These are phyloP conservation scores for Raja brachyura DNA, from an alignment of 2,113 vertebrate species.

Conservation along the genomic window DNA sequence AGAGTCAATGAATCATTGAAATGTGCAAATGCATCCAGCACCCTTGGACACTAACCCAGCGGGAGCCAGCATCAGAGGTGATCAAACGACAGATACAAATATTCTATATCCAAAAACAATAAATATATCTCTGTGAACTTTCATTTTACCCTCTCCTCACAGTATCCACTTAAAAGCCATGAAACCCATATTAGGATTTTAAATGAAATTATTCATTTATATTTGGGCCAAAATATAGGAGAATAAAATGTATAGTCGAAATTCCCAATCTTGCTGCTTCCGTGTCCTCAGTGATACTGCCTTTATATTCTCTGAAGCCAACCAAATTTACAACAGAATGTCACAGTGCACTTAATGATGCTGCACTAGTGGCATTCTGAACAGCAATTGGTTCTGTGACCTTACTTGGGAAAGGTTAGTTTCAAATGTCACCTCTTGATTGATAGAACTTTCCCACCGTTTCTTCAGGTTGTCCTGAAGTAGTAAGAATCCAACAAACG, in stretches of 20 bases:
- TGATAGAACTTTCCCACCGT: conserved; percentile 13
- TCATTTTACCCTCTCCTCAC: background rate
- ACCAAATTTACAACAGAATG: conserved; percentile 3
- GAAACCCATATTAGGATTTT: background rate
- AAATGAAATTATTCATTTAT: background rate
- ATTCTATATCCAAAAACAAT: background rate
- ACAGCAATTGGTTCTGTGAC: conserved; percentile 27
- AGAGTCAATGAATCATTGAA: too few species aligned
- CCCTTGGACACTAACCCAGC: background rate
- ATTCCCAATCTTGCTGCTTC: background rate
- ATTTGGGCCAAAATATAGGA: background rate
- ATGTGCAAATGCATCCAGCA: background rate
- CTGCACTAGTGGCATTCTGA: background rate
- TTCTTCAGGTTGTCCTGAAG: conserved; percentile 16
- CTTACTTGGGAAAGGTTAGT: conserved; percentile 7
- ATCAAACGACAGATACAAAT: background rate
- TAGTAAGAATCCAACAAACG: background rate
- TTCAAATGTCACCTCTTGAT: conserved; percentile 30
- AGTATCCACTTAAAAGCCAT: background rate
- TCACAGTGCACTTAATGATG: conserved; percentile 8
- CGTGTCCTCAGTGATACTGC: background rate
- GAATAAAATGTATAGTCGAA: background rate
- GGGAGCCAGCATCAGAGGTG: background rate
- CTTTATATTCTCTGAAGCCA: background rate
- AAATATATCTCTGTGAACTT: background rate